Conservation (phyloP, 2,113 vertebrate genomes). For the Callipepla californica region DNA sequence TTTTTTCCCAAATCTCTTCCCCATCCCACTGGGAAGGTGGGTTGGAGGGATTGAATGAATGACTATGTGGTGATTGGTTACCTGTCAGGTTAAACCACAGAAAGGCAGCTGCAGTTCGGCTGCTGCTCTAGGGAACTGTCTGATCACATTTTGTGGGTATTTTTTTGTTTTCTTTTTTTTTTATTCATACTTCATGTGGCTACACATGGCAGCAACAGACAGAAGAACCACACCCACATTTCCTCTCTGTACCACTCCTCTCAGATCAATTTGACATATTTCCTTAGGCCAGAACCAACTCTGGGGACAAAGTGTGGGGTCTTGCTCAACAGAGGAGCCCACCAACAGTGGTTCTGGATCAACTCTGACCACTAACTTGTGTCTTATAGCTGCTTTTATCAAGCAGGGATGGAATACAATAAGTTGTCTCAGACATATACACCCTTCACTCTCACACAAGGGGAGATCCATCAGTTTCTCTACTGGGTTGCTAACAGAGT, state of each 20-base stretch:
- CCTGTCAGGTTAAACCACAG: too few relatives aligned
- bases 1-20: too few relatives aligned
- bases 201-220: not conserved
- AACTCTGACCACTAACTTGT: not conserved
- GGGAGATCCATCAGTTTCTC: accelerated
- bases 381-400: not conserved
- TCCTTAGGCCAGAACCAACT: not conserved
- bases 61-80: too few relatives aligned
- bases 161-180: not conserved
- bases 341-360: not conserved
- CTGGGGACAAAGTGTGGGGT: not conserved
- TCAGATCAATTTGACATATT: not conserved
- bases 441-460: not conserved
- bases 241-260: not conserved
- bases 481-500: not conserved
- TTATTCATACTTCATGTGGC: not conserved
- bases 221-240: not conserved
- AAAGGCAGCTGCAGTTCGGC: accelerated
- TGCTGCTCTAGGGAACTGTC: not conserved
- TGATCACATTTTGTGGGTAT: not conserved
- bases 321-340: not conserved
- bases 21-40: too few relatives aligned
- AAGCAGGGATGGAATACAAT: not conserved
- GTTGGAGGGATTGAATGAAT: too few relatives aligned
- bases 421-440: accelerated